Evolutionary conservation across 2,888 invertebrate genomes (phyloP), one percentile per base, ranked within the genome.

Genomic region (Harpalus rubripes): DNA sequence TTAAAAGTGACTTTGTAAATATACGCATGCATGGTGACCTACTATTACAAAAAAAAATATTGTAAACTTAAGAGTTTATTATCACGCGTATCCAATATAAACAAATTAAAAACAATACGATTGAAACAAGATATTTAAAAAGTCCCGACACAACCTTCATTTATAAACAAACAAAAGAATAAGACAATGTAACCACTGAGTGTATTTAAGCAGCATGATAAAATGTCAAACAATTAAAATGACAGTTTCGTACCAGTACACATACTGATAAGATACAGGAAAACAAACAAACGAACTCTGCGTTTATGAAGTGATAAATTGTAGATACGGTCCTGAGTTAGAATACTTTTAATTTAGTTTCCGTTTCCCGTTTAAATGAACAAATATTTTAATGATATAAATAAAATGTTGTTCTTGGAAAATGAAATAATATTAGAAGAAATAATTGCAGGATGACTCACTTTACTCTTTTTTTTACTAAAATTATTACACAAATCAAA

Each of bases 371-470:
- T 16, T 16, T 61, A 18, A 16, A 61, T 18, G 8, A 63, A 63
- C 63, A 63, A 63, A 26, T 63, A 63, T 63, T 63, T 22, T 61
- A 18, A 18, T 18, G 18, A 16, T 61, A 16, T 18, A 16, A 61
- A 61, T 61, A 61, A 61, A 59, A 59, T 59, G 18, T 59, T 16
- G 59, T 59, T 59, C 59, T 59, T 59, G 59, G 59, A 59, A 52
- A 52, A 7, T 52, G 44, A 52, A 52, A 52, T 52, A 52, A 52
- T 52, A 52, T 52, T 52, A 12, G 44, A 52, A 52, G 44, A 52
- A 52, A 52, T 52, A 52, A 52, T 52, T 52, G 44, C 10, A 10
- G 44, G 44, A 52, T 52, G 44, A 52, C 44, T 52, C 44, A 52
- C 44, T 52, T 52, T 52, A 52, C 44, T 52, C n/a, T 52, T 52